A percentile compares a stretch with the other conserved stretches of the same genome.
Conservation (phyloP, 2,888 invertebrate genomes). For the Sarcophaga rosellei region DNA sequence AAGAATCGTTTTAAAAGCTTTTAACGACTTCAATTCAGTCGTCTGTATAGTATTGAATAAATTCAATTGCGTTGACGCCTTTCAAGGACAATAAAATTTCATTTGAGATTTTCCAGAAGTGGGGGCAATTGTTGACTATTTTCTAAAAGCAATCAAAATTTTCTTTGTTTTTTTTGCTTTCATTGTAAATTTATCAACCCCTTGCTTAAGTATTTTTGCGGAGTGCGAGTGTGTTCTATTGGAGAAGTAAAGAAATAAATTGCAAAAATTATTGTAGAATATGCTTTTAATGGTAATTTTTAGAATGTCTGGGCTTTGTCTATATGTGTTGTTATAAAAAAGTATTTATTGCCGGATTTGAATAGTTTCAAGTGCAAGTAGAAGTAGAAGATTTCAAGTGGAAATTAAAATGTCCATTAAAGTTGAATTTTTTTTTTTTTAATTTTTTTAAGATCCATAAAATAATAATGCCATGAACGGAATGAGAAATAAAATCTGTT, state of each 20-base stretch:
- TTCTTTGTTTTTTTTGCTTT: background rate
- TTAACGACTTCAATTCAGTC: background rate
- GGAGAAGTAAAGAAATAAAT: background rate
- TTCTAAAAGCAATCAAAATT: slow-evolving; percentile 30
- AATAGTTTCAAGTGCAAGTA: slow-evolving; percentile 46
- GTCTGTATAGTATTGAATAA: background rate
- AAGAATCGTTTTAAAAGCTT: background rate
- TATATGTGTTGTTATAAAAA: slow-evolving; percentile 1
- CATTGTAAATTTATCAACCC: background rate
- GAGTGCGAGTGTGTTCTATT: background rate
- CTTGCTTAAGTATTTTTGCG: background rate
- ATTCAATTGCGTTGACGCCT: background rate
- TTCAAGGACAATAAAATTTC: slow-evolving; percentile 41
- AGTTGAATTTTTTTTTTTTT: background rate
- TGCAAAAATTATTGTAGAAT: background rate
- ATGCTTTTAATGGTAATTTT: background rate
- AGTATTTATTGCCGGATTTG: slow-evolving; percentile 12
- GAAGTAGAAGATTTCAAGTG: slow-evolving; percentile 42
- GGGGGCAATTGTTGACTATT: background rate
- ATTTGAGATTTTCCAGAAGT: slow-evolving; percentile 14
- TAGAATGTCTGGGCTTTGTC: slow-evolving; percentile 25
- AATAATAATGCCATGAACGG: background rate
- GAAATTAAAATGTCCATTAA: slow-evolving; percentile 36
- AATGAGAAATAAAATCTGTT: too few species aligned
- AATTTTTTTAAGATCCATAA: background rate